Evolutionary conservation across 2,888 invertebrate genomes (phyloP), one percentile per base, ranked within the genome.

Genomic region (Hemicrepidius hirtus): DNA sequence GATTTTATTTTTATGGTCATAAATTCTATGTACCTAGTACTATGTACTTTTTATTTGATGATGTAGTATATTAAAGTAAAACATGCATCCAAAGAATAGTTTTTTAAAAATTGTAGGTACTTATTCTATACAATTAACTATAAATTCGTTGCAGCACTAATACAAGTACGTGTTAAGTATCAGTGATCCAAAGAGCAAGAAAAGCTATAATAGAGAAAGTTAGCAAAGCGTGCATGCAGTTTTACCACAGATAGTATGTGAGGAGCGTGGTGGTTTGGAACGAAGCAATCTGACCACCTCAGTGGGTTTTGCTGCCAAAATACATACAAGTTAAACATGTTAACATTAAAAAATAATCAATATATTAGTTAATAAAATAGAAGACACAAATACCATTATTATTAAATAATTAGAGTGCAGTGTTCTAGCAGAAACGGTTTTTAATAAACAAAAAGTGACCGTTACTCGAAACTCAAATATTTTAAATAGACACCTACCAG

Each of bases 401-500:
- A 65, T 35, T 35, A 9, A 24, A 5, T 32, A 67, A 35, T 57
- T 67, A 57, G 46, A 44, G 67, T 72, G 71, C 63, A 68, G 65
- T 65, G 64, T 44, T 70, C 55, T 70, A 57, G 65, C 65, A 28
- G 46, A 64, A 60, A 50, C 40, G 28, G 12, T 49, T 3, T 24
- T 49, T 35, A 24, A 53, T 44, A 49, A 46, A 65, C 66, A 55
- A 20, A 63, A 49, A 12, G 46, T 46, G 20, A 46, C 20, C 9
- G n/a, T 46, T 20, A 49, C 1, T 4, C 3, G 28, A 12, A 32
- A 53, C 12, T n/a, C n/a, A 53, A n/a, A 32, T n/a, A 28, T 53
- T 28, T 53, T 10, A 13, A 5, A 24, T 24, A 18, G 68, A 32
- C 59, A 73, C 86, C 87, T 88, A 97, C 97, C 96, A 89, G 94